phyloP scores from a whole-genome alignment of 2,888 invertebrate genomes.

The Linnaemya tessellans region DNA sequence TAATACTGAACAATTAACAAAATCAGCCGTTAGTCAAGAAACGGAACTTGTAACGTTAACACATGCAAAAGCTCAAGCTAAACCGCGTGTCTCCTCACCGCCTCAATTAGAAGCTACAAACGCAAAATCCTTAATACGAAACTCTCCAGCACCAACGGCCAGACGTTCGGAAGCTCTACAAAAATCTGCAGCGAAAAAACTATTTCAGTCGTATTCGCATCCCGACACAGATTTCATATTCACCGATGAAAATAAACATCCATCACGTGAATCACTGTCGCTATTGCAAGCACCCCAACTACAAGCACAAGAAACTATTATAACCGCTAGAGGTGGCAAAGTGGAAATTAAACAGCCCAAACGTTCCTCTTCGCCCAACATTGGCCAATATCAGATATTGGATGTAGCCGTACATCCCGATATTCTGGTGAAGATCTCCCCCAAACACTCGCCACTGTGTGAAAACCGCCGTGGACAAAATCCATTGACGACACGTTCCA shows the following conservation, averaged over 20 bases:
- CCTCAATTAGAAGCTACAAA: slow-evolving; percentile 11
- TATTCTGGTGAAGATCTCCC: slow-evolving; percentile 77
- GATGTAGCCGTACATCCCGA: slow-evolving; percentile 80
- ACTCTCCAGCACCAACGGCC: slow-evolving; percentile 17
- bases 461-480: slow-evolving; percentile 55
- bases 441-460: slow-evolving; percentile 74
- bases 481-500: slow-evolving; percentile 67
- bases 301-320: slow-evolving; percentile 68
- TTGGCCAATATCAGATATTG: slow-evolving; percentile 76
- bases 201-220: slow-evolving; percentile 79
- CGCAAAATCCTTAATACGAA: slow-evolving; percentile 23
- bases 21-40: slow-evolving; percentile 64
- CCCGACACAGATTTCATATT: slow-evolving; percentile 79
- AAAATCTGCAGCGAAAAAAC: slow-evolving; percentile 72
- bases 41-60: slow-evolving; percentile 61
- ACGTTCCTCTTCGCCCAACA: slow-evolving; percentile 78
- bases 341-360: slow-evolving; percentile 77
- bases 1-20: slow-evolving; percentile 48
- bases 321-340: slow-evolving; percentile 76
- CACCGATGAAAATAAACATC: slow-evolving; percentile 79
- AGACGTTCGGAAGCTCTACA: slow-evolving; percentile 66
- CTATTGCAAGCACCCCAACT: slow-evolving; percentile 59
- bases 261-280: slow-evolving; percentile 72
- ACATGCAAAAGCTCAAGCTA: slow-evolving; percentile 60
- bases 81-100: slow-evolving; percentile 65